Base-by-base conservation (phyloP, 2,888 invertebrate genomes). In the Plebejus argus region DNA sequence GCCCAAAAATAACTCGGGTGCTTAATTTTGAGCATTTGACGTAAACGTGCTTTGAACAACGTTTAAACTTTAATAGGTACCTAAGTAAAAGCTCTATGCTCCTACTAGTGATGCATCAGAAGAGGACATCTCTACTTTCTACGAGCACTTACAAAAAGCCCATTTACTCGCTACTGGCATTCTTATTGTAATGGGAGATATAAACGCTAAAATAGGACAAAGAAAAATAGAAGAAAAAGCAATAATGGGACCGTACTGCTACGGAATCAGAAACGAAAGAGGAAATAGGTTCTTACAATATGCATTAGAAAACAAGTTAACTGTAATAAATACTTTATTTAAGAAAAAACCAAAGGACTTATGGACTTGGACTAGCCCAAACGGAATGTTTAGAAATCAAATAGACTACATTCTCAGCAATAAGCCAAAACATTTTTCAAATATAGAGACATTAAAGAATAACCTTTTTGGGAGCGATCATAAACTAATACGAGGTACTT, bases 211-310 rank as follows among this genome's bases (percentile, higher is more conserved):
- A 45, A 80, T 79, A 28, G 79, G 81, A 7, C 20, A 79, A 61
- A 71, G 77, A 66, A 76, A 78, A 76, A 35, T 23, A 8, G 76
- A 76, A 7, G 81, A 82, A 80, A 71, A 80, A 3, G 10, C 49
- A n/a, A 72, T 79, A 10, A 76, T 81, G 20, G 79, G 79, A 35
- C 77, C 70, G 70, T 78, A 56, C 75, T 49, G 78, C 45, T 78
- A 79, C 15, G 81, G 81, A 0, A 53, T 77, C n/a, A 78, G 81
- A 76, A 82, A 77, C 39, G 1, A 35, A 28, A 80, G 78, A 70
- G 81, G 80, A 0, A 70, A 81, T 77, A 79, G 18, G 74, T 72
- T 82, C 12, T 72, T 82, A 80, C 82, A 82, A 81, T 81, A 80
- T 49, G 78, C 78, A 33, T 53, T 75, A 53, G 66, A 79, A 78